Evolutionary conservation across 2,113 vertebrate genomes (phyloP), one percentile per base, ranked within the genome.

Genomic region (Scomber colias): DNA sequence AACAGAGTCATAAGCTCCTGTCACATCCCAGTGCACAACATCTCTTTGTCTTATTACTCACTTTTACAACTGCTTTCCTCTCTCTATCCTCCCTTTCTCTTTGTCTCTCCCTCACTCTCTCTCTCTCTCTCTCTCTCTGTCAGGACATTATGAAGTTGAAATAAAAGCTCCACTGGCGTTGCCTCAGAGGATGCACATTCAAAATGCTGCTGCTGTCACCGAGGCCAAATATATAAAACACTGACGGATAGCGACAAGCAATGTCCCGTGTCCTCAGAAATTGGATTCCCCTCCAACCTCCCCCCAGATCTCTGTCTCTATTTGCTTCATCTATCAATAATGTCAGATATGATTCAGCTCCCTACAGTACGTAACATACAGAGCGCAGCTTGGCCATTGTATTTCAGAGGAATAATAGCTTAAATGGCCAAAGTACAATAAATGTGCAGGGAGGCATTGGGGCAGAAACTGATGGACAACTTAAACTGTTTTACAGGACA

Each of bases 181-280:
- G 72, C 75, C 53, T 79, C 56, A 0, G 59, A 68, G 71, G 19
- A 70, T 7, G 0, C n/a, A n/a, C 48, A 45, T 44, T 82, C 62
- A 72, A 64, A 24, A 27, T 15, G 74, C 35, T n/a, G 77, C 67
- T 49, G 56, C 57, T 9, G 45, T 64, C 77, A 78, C 62, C 11
- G 3, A 85, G 89, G 79, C 75, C 87, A 85, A 78, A 89, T 59
- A 46, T 45, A 81, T 79, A 81, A 82, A 84, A 69, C 65, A 68
- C 63, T 57, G 77, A 60, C 35, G 16, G 70, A 81, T 59, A 71
- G 64, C 82, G 75, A 89, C 87, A 77, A 60, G 50, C 76, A 82
- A 84, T 83, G 89, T 85, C 71, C 77, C 72, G 44, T 82, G 84
- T 88, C 85, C 71, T 62, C 75, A 61, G 82, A 88, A 92, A 89